Evolutionary conservation across 2,797 vertebrate species (phyloP), one percentile per base, ranked within the genome.

Genomic region (Loris lydekkerianus): DNA sequence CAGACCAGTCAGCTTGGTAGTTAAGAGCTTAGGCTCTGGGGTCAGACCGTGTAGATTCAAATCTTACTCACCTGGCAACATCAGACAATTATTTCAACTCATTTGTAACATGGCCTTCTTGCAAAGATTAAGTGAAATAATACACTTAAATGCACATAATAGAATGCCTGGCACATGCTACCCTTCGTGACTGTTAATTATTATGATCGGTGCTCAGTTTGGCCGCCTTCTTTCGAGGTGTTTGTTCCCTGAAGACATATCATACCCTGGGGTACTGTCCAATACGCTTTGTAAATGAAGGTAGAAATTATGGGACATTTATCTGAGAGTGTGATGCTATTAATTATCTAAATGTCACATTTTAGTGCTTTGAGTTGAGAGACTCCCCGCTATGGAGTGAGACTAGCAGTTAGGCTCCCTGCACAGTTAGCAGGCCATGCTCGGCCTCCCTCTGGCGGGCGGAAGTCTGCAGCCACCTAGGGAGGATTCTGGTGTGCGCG

Each of bases 381-480:
- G n/a, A 13, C 0, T 9, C 1, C 21, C 1, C 10, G 10, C 3
- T 63, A 15, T 46, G 23, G 14, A 75, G 49, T 49, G 10, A 80
- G 1, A 53, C 15, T 20, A 49, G 43, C 7, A 31, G 14, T n/a
- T 23, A 69, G 29, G 3, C 46, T 40, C 31, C 9, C 20, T 43
- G 43, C 58, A 31, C 0, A 21, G 56, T 40, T 40, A 40, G 40
- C 40, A 40, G 3, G 40, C 9, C 43, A 53, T 13, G 10, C 10
- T 11, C 1, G 49, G 40, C 29, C 3, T 2, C 0, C 23, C 10
- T 3, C 5, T 5, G 40, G 40, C 4, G 3, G 23, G 13, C 25
- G 0, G 23, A 23, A 82, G 21, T 6, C 17, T 34, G 10, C 1
- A 34, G 23, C 20, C 4, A 3, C 8, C 29, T 34, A 21, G 29